These are phyloP conservation scores for Euproctis similis DNA, from an alignment of 2,888 invertebrate genomes.

Conservation along the genomic window DNA sequence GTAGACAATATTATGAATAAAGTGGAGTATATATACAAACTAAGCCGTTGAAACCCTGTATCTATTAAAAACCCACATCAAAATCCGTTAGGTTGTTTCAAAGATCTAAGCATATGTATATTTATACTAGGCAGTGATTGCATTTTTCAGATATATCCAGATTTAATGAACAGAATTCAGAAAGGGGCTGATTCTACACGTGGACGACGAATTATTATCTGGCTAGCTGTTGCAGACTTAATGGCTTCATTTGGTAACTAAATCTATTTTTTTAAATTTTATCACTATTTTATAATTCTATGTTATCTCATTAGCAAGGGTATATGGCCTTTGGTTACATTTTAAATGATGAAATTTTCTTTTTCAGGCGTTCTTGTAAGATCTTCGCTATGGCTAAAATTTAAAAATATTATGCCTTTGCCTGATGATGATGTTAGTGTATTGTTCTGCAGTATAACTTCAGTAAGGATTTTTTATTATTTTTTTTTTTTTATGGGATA, in stretches of 20 bases:
- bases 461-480: slow-evolving; percentile 76
- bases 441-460: slow-evolving; percentile 82
- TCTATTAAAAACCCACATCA: no score
- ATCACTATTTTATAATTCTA: no score
- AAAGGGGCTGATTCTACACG: slow-evolving; percentile 77
- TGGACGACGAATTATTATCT: slow-evolving; percentile 83
- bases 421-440: slow-evolving; percentile 80
- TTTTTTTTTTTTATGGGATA: background rate
- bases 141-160: slow-evolving; percentile 78
- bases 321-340: no score
- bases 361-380: slow-evolving; percentile 80
- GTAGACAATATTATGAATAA: no score
- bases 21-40: no score
- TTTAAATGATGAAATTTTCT: slow-evolving; percentile 1
- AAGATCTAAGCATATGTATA: no score
- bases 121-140: background rate
- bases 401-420: slow-evolving; percentile 80
- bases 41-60: no score
- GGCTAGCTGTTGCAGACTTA: slow-evolving; percentile 87
- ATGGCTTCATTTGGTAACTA: slow-evolving; percentile 83
- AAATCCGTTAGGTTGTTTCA: no score
- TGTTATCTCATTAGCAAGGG: no score
- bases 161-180: slow-evolving; percentile 58
- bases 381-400: slow-evolving; percentile 81
- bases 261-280: background rate